A percentile compares a stretch with the other conserved stretches of the same genome.
phyloP scores from a whole-genome alignment of 2,113 vertebrate genomes.

The Lamprotornis superbus region DNA sequence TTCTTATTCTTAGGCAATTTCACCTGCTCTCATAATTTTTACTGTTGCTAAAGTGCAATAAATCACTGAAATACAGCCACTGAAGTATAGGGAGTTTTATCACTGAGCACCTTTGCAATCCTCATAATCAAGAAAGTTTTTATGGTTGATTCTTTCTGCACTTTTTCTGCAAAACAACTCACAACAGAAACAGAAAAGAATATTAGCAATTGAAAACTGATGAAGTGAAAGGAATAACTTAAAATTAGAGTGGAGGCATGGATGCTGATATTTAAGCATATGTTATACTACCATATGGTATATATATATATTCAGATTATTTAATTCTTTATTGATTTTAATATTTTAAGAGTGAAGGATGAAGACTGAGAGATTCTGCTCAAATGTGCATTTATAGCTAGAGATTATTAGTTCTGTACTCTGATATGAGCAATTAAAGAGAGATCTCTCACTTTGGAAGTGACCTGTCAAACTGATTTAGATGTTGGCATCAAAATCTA shows the following conservation, averaged over 20 bases:
- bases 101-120: neutral
- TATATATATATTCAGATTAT: neutral
- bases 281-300: accelerated
- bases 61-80: neutral
- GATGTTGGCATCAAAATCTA: neutral
- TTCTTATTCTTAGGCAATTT: neutral
- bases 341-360: neutral
- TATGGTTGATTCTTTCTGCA: neutral
- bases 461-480: neutral
- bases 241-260: neutral
- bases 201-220: neutral
- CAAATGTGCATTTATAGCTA: neutral
- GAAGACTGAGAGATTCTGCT: neutral
- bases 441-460: neutral
- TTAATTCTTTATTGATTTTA: neutral
- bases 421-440: neutral
- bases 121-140: neutral
- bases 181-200: neutral
- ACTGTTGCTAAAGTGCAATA: neutral
- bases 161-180: neutral
- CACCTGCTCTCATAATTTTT: neutral
- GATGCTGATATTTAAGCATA: neutral
- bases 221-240: neutral
- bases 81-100: neutral
- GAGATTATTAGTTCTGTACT: neutral